Evolutionary conservation across 2,113 vertebrate genomes (phyloP).

Genomic region (Callaeas wilsoni): DNA sequence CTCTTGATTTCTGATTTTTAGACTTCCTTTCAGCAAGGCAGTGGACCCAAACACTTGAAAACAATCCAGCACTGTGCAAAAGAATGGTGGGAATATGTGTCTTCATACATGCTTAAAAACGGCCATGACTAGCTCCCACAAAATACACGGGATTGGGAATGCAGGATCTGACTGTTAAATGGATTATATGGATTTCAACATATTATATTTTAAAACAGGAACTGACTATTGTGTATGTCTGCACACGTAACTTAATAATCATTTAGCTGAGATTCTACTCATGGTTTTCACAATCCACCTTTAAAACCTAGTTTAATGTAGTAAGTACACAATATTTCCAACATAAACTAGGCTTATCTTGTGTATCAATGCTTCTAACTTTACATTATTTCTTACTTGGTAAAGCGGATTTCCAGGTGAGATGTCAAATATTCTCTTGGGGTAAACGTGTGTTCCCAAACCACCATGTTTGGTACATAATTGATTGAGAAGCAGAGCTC

Average conservation of each 20-base stretch:
- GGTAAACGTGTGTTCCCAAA: slow-evolving; percentile 99
- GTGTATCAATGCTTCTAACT: not conserved
- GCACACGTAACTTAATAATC: not conserved
- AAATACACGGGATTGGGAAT: not conserved
- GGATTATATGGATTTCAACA: not conserved
- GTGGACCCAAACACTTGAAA: not conserved
- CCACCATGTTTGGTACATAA: slow-evolving; percentile 96
- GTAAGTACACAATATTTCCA: not conserved
- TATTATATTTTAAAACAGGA: not conserved
- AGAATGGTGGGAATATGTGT: not conserved
- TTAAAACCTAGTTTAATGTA: not conserved
- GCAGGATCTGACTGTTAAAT: not conserved
- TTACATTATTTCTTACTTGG: slow-evolving; percentile 83
- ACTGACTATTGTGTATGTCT: not conserved
- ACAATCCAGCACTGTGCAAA: not conserved
- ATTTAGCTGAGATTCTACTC: not conserved
- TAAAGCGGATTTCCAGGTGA: slow-evolving; percentile 98
- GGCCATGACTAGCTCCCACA: not conserved
- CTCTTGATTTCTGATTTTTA: not conserved
- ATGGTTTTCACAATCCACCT: fast-evolving
- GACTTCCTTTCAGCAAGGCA: not conserved
- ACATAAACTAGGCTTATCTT: not conserved
- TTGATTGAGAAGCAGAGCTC: slow-evolving; percentile 99
- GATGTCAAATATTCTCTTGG: slow-evolving; percentile 97
- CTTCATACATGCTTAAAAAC: not conserved